Base-by-base conservation (phyloP, 2,888 invertebrate species). In the Ommatoiulus sabulosus region DNA sequence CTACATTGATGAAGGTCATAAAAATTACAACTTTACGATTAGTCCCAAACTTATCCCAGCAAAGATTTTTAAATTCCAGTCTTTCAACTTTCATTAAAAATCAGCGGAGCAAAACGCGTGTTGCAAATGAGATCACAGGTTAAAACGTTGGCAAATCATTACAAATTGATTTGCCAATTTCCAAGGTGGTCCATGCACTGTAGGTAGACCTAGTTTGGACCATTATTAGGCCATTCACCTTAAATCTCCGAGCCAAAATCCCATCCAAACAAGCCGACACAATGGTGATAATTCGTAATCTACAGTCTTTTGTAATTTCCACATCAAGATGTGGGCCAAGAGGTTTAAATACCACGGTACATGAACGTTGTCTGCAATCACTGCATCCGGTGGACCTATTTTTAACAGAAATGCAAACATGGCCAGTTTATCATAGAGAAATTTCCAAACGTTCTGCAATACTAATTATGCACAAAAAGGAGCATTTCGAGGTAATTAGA, bases 191-290 rank as follows among this genome's bases (percentile, higher is more conserved):
- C 7, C 12, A 8, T n/a, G n/a, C 24, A 35, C 20, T 72, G 8
- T 6, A n/a, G n/a, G 72, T 8, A 35, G 80, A 80, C 80, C 24
- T 80, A 80, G 80, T 80, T 35, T 80, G 35, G 12, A 35, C 35
- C 80, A 80, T 80, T 80, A 80, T 24, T 10, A 80, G 80, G 80
- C 80, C 80, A 35, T 80, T 80, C 80, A 80, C 80, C 5, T 35
- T 7, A 10, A 80, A 80, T 35, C 35, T 17, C 80, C 1, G 35
- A 80, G 12, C 8, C 24, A 8, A 80, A 80, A 80, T 35, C 80
- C 6, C 12, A 80, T 35, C 12, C 20, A 35, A 80, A 80, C 12
- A 80, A 35, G 0, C 8, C 12, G 24, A 80, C 80, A 80, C 35
- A 80, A 80, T 80, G 80, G 35, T 80, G 80, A 24, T 80, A 35